Conservation (phyloP, 2,113 vertebrate genomes). For the Petrocephalus microphthalmus region DNA sequence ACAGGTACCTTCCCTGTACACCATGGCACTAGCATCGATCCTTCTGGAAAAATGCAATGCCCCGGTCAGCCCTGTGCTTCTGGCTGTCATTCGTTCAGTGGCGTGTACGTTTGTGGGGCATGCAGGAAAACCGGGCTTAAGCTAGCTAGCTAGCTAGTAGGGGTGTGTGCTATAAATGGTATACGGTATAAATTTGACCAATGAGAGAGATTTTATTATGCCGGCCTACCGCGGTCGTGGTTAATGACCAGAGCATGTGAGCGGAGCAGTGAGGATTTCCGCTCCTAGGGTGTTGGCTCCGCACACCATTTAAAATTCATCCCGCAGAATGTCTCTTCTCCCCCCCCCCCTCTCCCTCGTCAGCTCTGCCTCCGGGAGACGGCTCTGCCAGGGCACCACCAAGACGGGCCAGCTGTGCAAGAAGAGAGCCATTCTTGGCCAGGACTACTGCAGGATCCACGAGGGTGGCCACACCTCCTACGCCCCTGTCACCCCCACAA, state of each 20-base stretch:
- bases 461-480: conserved; percentile 32
- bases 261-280: too few species aligned
- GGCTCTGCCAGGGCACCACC: conserved; percentile 60
- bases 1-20: conserved; percentile 41
- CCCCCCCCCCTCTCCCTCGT: neutral
- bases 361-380: conserved; percentile 52
- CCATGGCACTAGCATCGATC: neutral
- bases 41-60: neutral
- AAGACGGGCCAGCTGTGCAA: conserved; percentile 58
- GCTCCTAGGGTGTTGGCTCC: too few species aligned
- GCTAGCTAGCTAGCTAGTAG: too few species aligned
- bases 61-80: neutral
- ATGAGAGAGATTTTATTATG: too few species aligned
- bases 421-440: conserved; percentile 56
- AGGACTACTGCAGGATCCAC: conserved; percentile 68
- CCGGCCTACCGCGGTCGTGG: too few species aligned
- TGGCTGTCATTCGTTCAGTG: neutral
- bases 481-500: neutral
- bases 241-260: too few species aligned
- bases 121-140: neutral
- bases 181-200: too few species aligned
- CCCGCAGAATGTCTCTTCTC: neutral
- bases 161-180: too few species aligned
- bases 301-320: too few species aligned
- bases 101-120: neutral